Evolutionary conservation across 1,140 invertebrate genomes (phyloP), one percentile per base, ranked within the genome.

Genomic region (Melipona quadrifasciata): DNA sequence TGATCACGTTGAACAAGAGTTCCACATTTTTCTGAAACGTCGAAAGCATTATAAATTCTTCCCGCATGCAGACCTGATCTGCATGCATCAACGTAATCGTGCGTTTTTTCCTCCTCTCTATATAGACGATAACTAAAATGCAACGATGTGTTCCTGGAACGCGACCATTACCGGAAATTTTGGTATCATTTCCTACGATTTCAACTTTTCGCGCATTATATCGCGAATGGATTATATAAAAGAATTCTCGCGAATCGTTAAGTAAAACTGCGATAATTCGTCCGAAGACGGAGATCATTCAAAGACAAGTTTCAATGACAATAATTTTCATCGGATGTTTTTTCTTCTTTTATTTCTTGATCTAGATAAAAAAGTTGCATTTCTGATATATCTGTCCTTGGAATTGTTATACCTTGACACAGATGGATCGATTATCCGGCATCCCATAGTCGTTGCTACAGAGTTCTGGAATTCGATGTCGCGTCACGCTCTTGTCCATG

Each of bases 361-460:
- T 68, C n/a, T 67, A 24, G 21, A 24, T 53, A 65, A 75, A 74
- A 72, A 57, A 19, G 19, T 57, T 57, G 21, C 6, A 57, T 55
- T 57, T 70, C 57, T 51, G 17, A 75, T 58, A 27, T 47, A 47
- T 16, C 75, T 55, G 8, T 53, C 58, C 78, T 74, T 61, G 53
- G 64, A 24, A 82, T 82, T 64, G 67, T 51, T 34, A 53, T 34
- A 80, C 87, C 87, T 89, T 88, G 87, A 80, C 87, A 82, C 34
- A 53, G 87, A 88, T 80, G 58, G 21, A 47, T 74, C 14, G 53
- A 74, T 72, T 78, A 51, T 11, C 19, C 24, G 55, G 19, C 39
- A 51, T 51, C 17, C 21, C 39, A 31, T 39, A 39, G 21, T 58
- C 51, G 19, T 55, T 58, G 34, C 17, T 11, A 12, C 27, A 10